These are phyloP conservation scores for Erethizon dorsatum DNA, from an alignment of 2,797 vertebrate genomes.

Conservation along the genomic window DNA sequence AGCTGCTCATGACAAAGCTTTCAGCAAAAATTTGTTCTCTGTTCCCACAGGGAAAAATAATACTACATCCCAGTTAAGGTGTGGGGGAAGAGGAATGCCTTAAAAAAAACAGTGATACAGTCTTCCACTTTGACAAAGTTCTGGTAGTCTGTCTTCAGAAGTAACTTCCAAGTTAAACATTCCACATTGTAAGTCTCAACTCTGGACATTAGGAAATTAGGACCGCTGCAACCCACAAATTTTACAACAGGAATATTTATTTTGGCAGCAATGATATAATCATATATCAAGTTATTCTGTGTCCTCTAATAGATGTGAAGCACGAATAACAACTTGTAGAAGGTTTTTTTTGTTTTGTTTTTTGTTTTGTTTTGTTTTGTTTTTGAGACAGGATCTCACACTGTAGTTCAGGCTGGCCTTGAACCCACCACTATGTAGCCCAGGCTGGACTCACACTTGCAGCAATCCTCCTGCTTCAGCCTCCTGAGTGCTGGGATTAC, in stretches of 20 bases:
- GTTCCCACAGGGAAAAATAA: constrained; percentile 20
- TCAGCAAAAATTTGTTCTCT: constrained; percentile 1
- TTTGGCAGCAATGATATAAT: constrained; percentile 63
- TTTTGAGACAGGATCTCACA: not conserved
- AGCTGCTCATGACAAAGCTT: constrained; percentile 8
- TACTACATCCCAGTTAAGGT: constrained; percentile 32
- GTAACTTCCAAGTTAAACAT: constrained; percentile 74
- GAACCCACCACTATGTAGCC: not conserved
- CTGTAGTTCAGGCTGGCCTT: not conserved
- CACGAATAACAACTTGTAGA: constrained; percentile 55
- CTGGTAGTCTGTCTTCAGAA: constrained; percentile 59
- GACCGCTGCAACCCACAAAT: constrained; percentile 68
- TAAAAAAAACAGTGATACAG: constrained; percentile 15
- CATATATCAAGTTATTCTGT: constrained; percentile 62
- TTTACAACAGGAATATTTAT: constrained; percentile 70
- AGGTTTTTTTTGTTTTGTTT: too few relatives aligned
- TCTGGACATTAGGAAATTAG: constrained; percentile 61
- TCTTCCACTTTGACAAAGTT: constrained; percentile 59
- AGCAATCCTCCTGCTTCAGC: not conserved
- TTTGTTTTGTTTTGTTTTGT: not conserved
- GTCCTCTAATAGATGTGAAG: constrained; percentile 34
- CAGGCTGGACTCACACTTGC: not conserved
- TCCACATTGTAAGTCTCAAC: constrained; percentile 57
- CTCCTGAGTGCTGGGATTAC: not conserved
- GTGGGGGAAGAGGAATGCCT: not conserved